Base-by-base conservation (phyloP, 2,113 vertebrate species). In the Phrynocephalus versicolor region DNA sequence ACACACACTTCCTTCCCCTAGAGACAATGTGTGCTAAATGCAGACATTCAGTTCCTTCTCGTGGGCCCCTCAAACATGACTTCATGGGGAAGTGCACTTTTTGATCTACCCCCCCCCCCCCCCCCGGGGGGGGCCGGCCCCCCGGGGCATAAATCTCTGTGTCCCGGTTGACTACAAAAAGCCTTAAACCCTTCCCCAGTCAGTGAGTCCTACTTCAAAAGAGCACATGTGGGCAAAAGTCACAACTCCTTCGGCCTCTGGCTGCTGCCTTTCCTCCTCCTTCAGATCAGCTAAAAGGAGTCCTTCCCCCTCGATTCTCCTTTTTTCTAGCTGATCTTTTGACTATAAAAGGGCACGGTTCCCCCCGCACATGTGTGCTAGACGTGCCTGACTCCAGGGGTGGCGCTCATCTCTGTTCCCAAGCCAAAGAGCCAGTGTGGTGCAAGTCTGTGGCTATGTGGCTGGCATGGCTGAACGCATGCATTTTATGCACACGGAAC, bases 1-100 rank as follows among this genome's bases (percentile, higher is more conserved):
- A n/a, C 55, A n/a, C 19, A 58, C 3, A 6, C 30, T 67, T 69
- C 27, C 37, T 74, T 73, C 71, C 55, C 70, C 69, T 41, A 62
- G 81, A 58, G 3, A 73, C 37, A 35, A 73, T 6, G 3, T 18
- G 3, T 8, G 15, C 35, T 74, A 30, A 45, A 45, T 73, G 45
- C 35, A 74, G 30, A 39, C 39, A 39, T 83, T 41, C 1, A 41
- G 51, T 23, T 71, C 45, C 25, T 72, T 0, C 5, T 82, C 58
- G 30, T 23, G 51, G 25, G 33, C 25, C 35, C 23, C 45, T 57
- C 16, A 39, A 39, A 73, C 21, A 6, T 60, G 35, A 58, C 69
- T 7, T 2, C 30, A 15, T 23, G 58, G 45, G 14, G 45, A 76
- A 73, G 79, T 0, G 0, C 0, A 1, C 10, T 2, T 6, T 57